Percentiles rank a stretch among this genome's conserved stretches.
phyloP scores from a whole-genome alignment of 2,113 vertebrate species.

The Apaloderma vittatum region DNA sequence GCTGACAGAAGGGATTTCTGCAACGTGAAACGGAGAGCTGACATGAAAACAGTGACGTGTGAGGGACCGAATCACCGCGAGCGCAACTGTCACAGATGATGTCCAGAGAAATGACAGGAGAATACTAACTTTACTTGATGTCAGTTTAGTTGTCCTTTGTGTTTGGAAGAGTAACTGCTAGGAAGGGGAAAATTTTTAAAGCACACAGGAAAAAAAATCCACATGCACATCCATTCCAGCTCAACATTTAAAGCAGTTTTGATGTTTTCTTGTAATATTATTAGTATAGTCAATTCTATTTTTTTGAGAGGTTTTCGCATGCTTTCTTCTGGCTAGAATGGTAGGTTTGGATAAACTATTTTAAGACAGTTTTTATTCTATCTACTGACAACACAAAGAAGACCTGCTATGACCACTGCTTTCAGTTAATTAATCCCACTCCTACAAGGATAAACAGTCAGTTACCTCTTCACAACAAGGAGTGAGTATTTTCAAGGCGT shows the following conservation, averaged over 20 bases:
- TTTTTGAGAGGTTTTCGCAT: accelerated
- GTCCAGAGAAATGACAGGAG: slow-evolving; percentile 72
- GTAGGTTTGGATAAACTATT: not conserved
- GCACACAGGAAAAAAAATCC: not conserved
- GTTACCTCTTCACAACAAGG: not conserved
- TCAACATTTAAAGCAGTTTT: not conserved
- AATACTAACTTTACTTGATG: slow-evolving; percentile 74
- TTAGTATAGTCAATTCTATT: not conserved
- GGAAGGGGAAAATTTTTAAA: not conserved
- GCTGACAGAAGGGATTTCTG: slow-evolving; percentile 80
- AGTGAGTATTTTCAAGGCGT: not conserved
- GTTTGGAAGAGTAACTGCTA: slow-evolving; percentile 42
- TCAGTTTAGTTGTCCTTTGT: slow-evolving; percentile 72
- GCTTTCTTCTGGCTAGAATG: not conserved
- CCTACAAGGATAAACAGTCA: not conserved
- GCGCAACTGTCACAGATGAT: slow-evolving; percentile 76
- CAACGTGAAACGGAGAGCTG: slow-evolving; percentile 64
- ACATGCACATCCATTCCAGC: not conserved
- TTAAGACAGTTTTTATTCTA: not conserved
- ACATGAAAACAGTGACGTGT: slow-evolving; percentile 76
- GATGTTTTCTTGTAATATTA: not conserved
- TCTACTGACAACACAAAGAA: not conserved
- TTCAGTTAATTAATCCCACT: not conserved
- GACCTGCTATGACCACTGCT: accelerated
- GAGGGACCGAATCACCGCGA: slow-evolving; percentile 62